These are phyloP conservation scores for Diaperis boleti DNA, from an alignment of 2,888 invertebrate species.

Conservation along the genomic window DNA sequence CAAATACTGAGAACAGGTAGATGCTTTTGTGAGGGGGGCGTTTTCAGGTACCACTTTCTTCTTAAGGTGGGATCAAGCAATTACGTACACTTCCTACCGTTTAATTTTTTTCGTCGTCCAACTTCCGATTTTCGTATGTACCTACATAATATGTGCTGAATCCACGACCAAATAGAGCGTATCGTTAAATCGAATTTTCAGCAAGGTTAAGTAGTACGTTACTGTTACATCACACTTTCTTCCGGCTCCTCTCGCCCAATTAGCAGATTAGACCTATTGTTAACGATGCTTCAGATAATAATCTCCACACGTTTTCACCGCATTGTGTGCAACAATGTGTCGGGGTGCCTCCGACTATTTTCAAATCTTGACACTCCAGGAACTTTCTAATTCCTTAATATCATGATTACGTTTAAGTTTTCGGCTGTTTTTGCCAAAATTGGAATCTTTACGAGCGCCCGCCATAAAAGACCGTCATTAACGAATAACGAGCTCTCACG, in stretches of 20 bases:
- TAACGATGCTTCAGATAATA: constrained; percentile 22
- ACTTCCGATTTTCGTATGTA: constrained; percentile 31
- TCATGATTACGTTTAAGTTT: no score
- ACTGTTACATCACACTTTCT: constrained; percentile 1
- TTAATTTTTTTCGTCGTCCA: constrained; percentile 11
- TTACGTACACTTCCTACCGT: constrained; percentile 40
- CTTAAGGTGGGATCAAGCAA: constrained; percentile 40
- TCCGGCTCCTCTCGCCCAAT: constrained; percentile 16
- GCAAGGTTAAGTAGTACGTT: constrained; percentile 27
- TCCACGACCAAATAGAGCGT: constrained; percentile 30
- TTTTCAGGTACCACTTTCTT: constrained; percentile 44
- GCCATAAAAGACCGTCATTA: no score
- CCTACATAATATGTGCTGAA: not conserved
- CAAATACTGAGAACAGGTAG: constrained; percentile 41
- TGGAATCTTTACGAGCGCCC: no score
- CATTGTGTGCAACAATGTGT: constrained; percentile 8
- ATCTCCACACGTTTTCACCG: constrained; percentile 22
- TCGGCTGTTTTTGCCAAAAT: no score
- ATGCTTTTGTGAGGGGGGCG: constrained; percentile 37
- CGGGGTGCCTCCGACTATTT: constrained; percentile 7
- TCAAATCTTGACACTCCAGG: not conserved
- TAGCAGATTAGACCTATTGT: constrained; percentile 23
- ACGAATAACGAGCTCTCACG: not conserved
- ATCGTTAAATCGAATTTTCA: not conserved
- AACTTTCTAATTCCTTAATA: constrained; percentile 28